Evolutionary conservation across 30 jellyfish, hydroid and myxozoan genomes (phyloP).

Genomic region (Aurelia sp.): DNA sequence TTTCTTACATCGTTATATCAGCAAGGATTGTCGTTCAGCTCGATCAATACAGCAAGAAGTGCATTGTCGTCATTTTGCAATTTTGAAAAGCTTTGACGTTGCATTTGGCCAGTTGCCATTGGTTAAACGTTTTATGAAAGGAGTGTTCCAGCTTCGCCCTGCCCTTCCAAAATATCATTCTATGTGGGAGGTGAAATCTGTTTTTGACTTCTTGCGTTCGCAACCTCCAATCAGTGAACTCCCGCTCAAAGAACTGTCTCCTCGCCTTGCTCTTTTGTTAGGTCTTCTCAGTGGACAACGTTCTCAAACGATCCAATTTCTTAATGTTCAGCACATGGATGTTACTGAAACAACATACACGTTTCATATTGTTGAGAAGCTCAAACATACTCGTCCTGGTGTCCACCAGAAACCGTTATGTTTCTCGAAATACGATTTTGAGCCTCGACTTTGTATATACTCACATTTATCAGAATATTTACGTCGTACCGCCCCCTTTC

Average conservation of each 20-base stretch:
- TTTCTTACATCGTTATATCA: no score
- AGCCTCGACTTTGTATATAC: background rate
- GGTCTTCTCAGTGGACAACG: constrained; percentile 6
- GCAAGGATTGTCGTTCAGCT: no score
- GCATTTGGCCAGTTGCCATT: constrained; percentile 25
- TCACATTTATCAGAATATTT: background rate
- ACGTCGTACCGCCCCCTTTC: background rate
- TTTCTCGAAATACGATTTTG: background rate
- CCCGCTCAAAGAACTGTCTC: constrained; percentile 4
- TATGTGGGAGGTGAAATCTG: background rate
- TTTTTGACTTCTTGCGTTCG: background rate
- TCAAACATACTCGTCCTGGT: constrained; percentile 24
- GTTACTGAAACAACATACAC: background rate
- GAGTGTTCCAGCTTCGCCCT: constrained; percentile 25
- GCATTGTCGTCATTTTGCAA: no score
- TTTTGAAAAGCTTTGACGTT: background rate
- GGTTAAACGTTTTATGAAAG: constrained; percentile 27
- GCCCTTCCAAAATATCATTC: constrained; percentile 1
- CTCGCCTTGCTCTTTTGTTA: background rate
- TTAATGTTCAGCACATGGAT: background rate
- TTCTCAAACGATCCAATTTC: constrained; percentile 7
- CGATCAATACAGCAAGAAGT: no score
- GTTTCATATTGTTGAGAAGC: background rate
- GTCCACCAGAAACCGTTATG: background rate
- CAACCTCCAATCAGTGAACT: background rate